phyloP scores from a whole-genome alignment of 2,113 vertebrate genomes.

The Cisticola juncidis region DNA sequence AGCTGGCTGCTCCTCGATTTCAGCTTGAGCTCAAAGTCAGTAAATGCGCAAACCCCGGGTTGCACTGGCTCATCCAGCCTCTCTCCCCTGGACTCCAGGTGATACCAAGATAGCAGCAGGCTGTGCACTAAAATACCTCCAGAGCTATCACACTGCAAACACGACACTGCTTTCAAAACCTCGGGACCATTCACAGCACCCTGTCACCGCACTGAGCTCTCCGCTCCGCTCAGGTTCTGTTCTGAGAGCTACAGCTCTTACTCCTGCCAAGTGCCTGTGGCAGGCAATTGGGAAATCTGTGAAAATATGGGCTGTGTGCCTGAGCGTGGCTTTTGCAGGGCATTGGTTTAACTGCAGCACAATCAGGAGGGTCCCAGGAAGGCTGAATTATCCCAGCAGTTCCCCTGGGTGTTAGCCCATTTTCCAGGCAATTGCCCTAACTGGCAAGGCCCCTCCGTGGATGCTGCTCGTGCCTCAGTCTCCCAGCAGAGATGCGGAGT shows the following conservation, averaged over 20 bases:
- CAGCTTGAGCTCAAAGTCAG: background rate
- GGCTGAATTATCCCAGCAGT: background rate
- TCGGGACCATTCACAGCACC: background rate
- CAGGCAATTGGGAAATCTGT: background rate
- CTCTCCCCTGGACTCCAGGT: background rate
- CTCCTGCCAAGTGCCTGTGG: background rate
- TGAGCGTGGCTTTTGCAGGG: accelerated
- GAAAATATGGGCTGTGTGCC: background rate
- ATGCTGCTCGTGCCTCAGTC: background rate
- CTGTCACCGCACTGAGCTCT: background rate
- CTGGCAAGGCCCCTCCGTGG: background rate
- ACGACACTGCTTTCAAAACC: background rate
- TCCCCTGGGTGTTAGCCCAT: background rate
- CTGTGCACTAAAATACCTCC: background rate
- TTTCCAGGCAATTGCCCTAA: background rate
- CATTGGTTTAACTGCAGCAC: background rate
- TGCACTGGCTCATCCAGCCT: background rate
- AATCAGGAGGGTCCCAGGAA: background rate
- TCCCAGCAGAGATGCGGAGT: background rate
- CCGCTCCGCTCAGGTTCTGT: background rate
- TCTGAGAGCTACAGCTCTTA: background rate
- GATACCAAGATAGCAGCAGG: background rate
- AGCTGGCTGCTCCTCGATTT: background rate
- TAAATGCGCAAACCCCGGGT: accelerated
- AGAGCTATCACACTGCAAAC: background rate